phyloP scores from a whole-genome alignment of 2,888 invertebrate genomes.

The Brenthis daphne region DNA sequence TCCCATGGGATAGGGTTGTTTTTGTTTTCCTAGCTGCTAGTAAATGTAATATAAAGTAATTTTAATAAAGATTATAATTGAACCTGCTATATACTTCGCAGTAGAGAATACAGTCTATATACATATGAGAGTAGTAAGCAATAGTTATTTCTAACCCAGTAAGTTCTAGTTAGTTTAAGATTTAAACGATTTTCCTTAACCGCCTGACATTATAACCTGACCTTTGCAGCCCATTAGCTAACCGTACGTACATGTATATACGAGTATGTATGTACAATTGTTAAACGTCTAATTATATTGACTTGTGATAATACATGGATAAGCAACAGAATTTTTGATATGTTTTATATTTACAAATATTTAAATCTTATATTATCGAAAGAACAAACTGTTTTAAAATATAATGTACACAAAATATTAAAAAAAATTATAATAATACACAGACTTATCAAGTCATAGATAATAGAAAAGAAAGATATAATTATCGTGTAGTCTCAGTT shows the following conservation, averaged over 20 bases:
- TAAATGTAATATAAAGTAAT: no score
- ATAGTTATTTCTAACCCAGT: neutral
- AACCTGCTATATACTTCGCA: no score
- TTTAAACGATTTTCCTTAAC: constrained; percentile 10
- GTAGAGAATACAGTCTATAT: no score
- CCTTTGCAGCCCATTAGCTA: constrained; percentile 19
- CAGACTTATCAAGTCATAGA: no score
- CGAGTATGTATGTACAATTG: neutral
- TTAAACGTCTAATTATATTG: constrained; percentile 10
- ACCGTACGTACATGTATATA: neutral
- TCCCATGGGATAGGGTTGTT: no score
- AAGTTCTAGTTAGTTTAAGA: neutral
- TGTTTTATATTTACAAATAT: neutral
- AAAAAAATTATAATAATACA: no score
- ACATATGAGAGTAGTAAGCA: neutral
- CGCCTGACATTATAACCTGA: constrained; percentile 7
- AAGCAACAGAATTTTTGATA: constrained; percentile 18
- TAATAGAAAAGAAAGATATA: no score
- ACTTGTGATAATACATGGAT: constrained; percentile 6
- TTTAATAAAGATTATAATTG: no score
- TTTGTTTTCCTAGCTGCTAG: no score
- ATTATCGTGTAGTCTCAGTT: no score
- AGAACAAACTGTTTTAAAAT: no score
- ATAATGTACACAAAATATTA: no score
- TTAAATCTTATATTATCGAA: neutral